These are phyloP conservation scores for Reticulitermes speratus DNA, from an alignment of 1,140 invertebrate species.

Conservation along the genomic window DNA sequence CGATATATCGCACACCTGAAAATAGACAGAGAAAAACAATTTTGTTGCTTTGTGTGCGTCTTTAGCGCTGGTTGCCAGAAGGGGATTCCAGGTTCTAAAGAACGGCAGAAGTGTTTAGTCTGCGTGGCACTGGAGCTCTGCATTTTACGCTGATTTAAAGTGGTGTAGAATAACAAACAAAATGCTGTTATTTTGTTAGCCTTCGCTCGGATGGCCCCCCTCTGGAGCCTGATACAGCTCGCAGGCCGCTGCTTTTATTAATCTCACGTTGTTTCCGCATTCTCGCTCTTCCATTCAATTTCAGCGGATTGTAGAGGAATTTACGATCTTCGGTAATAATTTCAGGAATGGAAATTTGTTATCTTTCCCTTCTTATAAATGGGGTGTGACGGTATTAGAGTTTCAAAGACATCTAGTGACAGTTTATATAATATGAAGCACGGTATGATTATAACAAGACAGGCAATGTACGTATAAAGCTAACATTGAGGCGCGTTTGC, in stretches of 20 bases:
- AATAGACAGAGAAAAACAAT: neutral
- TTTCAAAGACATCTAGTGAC: neutral
- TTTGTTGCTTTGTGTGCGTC: neutral
- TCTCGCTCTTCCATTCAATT: neutral
- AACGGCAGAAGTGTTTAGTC: neutral
- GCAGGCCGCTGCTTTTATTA: neutral
- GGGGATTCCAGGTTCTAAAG: neutral
- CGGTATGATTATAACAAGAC: too few species aligned
- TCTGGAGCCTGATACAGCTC: too few species aligned
- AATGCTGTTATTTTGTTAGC: neutral
- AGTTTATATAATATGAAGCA: neutral
- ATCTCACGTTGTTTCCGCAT: neutral
- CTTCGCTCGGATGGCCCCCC: neutral
- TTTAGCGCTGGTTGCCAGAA: neutral
- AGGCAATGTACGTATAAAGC: too few species aligned
- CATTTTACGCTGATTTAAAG: neutral
- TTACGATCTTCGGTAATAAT: neutral
- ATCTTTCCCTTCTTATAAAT: neutral
- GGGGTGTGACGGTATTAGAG: neutral
- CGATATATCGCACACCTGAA: too few species aligned
- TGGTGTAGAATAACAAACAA: slow-evolving; percentile 1
- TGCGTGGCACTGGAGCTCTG: neutral
- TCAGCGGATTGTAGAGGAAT: neutral
- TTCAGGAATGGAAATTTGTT: neutral
- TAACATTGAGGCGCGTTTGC: too few species aligned